Evolutionary conservation across 2,888 invertebrate species (phyloP), one percentile per base, ranked within the genome.

Genomic region (Drosophila kanekoi): DNA sequence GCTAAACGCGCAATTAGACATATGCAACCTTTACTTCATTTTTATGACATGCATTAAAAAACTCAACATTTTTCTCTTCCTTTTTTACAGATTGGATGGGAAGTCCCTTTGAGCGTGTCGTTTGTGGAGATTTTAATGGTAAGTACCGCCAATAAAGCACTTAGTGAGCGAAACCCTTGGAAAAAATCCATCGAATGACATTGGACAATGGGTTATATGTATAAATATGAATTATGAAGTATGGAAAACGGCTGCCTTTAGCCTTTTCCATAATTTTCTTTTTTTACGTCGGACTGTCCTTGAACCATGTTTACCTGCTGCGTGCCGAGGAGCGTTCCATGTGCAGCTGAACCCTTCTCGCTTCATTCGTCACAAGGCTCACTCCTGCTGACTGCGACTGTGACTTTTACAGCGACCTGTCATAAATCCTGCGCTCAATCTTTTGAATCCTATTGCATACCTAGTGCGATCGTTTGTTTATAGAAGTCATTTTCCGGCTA

Each of bases 41-140:
- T 33, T 70, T 60, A 63, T 48, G 53, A 40, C 56, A 40, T 54
- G 40, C 45, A 49, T 35, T 48, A 41, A 23, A 43, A 53, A 60
- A 41, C 41, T 51, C 28, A 63, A 44, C 14, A 45, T 18, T 48
- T 5, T 58, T 60, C 76, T 56, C 69, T 51, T 67, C 58, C 68
- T 74, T 23, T 63, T 59, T 90, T 90, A 11, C 95, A 97, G 97
- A 97, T 95, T 97, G 97, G 97, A 97, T 97, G 96, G 97, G 96
- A 94, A 97, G 96, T 94, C 97, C 97, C 92, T 97, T 97, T 94
- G 97, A 97, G 94, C 95, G 97, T 94, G 97, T 97, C 94, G 97
- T 97, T 93, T 97, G 97, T 95, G 97, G 97, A 95, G 96, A 97
- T 96, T 97, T 96, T 93, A 95, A 95, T 95, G 96, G 96, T 96